Evolutionary conservation across 2,888 invertebrate species (phyloP).

Genomic region (Eristalis arbustorum): DNA sequence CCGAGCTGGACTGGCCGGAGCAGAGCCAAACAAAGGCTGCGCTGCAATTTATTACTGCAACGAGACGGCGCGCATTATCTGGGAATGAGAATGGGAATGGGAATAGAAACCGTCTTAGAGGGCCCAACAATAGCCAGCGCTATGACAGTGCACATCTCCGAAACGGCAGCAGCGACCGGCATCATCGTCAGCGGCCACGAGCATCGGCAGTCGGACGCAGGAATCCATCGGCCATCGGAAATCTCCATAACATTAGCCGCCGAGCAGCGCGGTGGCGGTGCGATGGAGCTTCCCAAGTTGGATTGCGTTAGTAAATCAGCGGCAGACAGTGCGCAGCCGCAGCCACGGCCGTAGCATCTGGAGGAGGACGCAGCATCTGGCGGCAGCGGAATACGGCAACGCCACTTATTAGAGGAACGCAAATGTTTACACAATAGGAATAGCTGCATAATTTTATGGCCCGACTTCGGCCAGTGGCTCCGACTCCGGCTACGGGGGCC

Average conservation of each 20-base stretch:
- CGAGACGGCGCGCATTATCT: conserved; percentile 36
- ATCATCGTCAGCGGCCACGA: conserved; percentile 6
- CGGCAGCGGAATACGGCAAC: not conserved
- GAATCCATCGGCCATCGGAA: conserved; percentile 32
- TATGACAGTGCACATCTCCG: conserved; percentile 44
- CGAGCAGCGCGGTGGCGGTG: conserved; percentile 23
- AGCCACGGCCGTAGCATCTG: conserved; percentile 11
- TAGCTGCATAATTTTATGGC: conserved; percentile 68
- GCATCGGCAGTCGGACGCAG: not conserved
- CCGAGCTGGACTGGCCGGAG: not conserved
- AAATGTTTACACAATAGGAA: conserved; percentile 68
- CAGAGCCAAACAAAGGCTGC: conserved; percentile 38
- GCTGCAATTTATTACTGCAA: conserved; percentile 59
- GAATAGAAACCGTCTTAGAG: conserved; percentile 56
- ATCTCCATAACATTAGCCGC: conserved; percentile 56
- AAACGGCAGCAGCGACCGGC: conserved; percentile 30
- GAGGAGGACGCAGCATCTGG: conserved; percentile 32
- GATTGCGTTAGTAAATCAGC: conserved; percentile 64
- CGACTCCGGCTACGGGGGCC: conserved; percentile 1
- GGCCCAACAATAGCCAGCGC: conserved; percentile 37
- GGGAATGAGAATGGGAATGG: conserved; percentile 28
- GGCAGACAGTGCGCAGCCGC: conserved; percentile 23
- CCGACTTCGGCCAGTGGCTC: too few species aligned
- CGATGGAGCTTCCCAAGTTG: conserved; percentile 20
- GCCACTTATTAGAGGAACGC: conserved; percentile 65